Evolutionary conservation across 2,888 invertebrate genomes (phyloP).

Genomic region (Scaptomyza tumidula): DNA sequence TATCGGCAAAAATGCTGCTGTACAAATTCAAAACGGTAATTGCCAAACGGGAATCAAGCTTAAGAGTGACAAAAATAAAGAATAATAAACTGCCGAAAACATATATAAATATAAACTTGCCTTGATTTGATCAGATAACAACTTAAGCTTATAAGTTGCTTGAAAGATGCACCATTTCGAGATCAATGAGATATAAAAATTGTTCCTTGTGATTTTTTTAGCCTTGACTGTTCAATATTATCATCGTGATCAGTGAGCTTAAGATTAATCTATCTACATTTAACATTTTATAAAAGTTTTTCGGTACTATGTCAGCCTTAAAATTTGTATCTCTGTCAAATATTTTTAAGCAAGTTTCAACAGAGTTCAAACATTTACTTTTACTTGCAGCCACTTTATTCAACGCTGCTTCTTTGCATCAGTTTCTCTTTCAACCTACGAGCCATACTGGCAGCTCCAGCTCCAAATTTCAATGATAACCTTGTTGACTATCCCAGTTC

Average conservation of each 20-base stretch:
- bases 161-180: neutral
- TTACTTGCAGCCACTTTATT: slow-evolving; percentile 10
- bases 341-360: too few relatives aligned
- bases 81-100: slow-evolving; percentile 13
- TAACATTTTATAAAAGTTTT: too few relatives aligned
- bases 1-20: slow-evolving; percentile 55
- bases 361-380: neutral
- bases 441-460: slow-evolving; percentile 51
- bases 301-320: too few relatives aligned
- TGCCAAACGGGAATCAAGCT: slow-evolving; percentile 46
- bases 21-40: slow-evolving; percentile 63
- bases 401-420: slow-evolving; percentile 18
- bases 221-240: neutral
- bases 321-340: too few relatives aligned
- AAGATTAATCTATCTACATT: too few relatives aligned
- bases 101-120: neutral
- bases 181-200: neutral
- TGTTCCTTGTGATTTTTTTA: neutral
- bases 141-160: slow-evolving; percentile 4
- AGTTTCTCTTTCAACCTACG: slow-evolving; percentile 11
- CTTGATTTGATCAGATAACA: slow-evolving; percentile 15
- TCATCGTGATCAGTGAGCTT: neutral
- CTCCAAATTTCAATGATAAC: slow-evolving; percentile 32
- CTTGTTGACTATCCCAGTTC: slow-evolving; percentile 49
- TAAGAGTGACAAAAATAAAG: slow-evolving; percentile 24